Evolutionary conservation across 2,797 vertebrate genomes (phyloP).

Genomic region (Melanotaenia nigrans): DNA sequence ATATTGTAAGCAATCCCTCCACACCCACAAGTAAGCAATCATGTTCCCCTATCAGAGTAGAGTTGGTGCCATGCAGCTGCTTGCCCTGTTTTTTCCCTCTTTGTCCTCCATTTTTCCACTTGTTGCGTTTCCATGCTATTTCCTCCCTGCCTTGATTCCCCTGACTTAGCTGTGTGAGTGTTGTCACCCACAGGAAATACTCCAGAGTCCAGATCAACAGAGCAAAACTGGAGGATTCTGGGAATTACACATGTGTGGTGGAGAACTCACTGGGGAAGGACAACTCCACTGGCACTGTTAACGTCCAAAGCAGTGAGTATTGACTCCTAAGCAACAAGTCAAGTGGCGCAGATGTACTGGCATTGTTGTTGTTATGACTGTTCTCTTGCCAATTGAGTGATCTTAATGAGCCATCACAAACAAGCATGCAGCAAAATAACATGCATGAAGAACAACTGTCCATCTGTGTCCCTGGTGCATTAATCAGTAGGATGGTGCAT

Average conservation of each 20-base stretch:
- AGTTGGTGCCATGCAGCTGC: conserved; percentile 48
- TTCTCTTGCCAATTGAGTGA: conserved; percentile 69
- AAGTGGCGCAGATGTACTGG: conserved; percentile 54
- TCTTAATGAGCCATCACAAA: conserved; percentile 61
- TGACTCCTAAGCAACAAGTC: conserved; percentile 48
- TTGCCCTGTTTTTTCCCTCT: conserved; percentile 49
- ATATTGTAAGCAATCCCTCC: conserved; percentile 9
- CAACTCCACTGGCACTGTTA: conserved; percentile 90
- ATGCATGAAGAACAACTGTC: conserved; percentile 75
- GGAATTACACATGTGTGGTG: conserved; percentile 96
- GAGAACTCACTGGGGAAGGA: conserved; percentile 92
- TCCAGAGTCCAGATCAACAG: conserved; percentile 95
- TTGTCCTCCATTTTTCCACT: conserved; percentile 68
- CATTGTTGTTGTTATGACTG: conserved; percentile 54
- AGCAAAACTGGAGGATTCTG: conserved; percentile 93
- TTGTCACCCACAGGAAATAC: conserved; percentile 89
- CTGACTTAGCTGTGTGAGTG: conserved; percentile 77
- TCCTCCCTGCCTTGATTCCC: conserved; percentile 72
- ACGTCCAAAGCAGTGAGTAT: conserved; percentile 96
- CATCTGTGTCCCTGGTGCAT: conserved; percentile 50
- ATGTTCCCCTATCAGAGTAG: conserved; percentile 22
- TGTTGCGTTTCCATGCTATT: conserved; percentile 67
- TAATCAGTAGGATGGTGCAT: conserved; percentile 46
- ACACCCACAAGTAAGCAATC: conserved; percentile 12
- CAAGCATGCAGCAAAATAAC: conserved; percentile 64